These are phyloP conservation scores for Mobula hypostoma DNA, from an alignment of 2,113 vertebrate genomes.

Conservation along the genomic window DNA sequence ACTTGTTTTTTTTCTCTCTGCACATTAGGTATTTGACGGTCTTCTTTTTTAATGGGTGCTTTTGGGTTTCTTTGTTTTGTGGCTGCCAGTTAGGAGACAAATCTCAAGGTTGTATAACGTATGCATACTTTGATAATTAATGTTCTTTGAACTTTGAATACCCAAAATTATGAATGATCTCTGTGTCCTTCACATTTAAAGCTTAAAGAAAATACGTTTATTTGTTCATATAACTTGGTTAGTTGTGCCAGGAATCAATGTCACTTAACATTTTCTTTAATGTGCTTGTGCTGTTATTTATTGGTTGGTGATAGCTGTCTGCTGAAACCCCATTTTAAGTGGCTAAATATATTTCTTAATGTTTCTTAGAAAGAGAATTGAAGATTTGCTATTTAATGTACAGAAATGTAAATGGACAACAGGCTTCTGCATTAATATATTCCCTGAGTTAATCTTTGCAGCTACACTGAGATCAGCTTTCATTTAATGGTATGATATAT, in stretches of 20 bases:
- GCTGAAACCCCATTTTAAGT: background rate
- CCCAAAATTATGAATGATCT: background rate
- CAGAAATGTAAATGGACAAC: background rate
- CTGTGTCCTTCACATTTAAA: background rate
- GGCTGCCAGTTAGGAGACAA: no score
- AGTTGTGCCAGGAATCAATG: background rate
- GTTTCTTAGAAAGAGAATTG: background rate
- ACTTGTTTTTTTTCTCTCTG: no score
- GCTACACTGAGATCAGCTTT: background rate
- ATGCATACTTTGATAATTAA: no score
- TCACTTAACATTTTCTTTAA: background rate
- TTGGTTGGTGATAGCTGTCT: background rate
- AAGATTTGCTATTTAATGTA: background rate
- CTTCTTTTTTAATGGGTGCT: no score
- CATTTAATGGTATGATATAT: background rate
- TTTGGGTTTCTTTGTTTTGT: no score
- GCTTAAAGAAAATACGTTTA: background rate
- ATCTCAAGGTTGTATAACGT: no score
- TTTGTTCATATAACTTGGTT: background rate
- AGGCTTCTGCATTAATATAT: background rate
- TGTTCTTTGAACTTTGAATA: background rate
- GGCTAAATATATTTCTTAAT: background rate
- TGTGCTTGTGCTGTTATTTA: background rate
- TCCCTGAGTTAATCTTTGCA: background rate
- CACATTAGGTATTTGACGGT: no score